phyloP scores from a whole-genome alignment of 2,797 vertebrate genomes.

The Aulostomus chinensis region DNA sequence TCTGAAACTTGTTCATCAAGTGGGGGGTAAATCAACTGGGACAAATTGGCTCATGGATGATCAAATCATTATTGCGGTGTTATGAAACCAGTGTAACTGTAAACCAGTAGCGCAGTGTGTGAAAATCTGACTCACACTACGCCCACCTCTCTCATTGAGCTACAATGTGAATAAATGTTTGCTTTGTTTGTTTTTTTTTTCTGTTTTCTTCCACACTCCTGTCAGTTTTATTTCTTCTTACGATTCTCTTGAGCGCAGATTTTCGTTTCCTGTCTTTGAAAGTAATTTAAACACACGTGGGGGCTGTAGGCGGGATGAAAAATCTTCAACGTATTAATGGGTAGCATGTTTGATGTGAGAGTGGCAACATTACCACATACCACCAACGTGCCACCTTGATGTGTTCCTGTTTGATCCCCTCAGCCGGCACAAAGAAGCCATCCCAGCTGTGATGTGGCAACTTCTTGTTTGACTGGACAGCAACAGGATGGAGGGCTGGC shows the following conservation, averaged over 20 bases:
- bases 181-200: too few species aligned
- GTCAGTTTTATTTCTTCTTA: not conserved
- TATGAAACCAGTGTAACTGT: conserved; percentile 21
- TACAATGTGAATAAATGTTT: too few species aligned
- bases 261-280: not conserved
- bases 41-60: conserved; percentile 41
- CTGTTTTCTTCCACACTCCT: conserved; percentile 23
- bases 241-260: too few species aligned
- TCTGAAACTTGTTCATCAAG: conserved; percentile 25
- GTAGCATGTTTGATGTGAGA: not conserved
- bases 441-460: too few species aligned
- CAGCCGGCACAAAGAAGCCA: too few species aligned
- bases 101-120: conserved; percentile 4
- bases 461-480: too few species aligned
- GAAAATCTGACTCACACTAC: conserved; percentile 17
- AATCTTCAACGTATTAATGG: not conserved
- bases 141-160: conserved; percentile 17
- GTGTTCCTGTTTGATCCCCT: too few species aligned
- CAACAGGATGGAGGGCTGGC: too few species aligned
- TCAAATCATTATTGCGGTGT: conserved; percentile 38
- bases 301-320: not conserved
- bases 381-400: too few species aligned
- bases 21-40: too few species aligned
- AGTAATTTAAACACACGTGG: conserved; percentile 1
- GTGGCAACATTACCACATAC: too few species aligned